Conservation (phyloP, 2,113 vertebrate species). For the Xerus inauris region DNA sequence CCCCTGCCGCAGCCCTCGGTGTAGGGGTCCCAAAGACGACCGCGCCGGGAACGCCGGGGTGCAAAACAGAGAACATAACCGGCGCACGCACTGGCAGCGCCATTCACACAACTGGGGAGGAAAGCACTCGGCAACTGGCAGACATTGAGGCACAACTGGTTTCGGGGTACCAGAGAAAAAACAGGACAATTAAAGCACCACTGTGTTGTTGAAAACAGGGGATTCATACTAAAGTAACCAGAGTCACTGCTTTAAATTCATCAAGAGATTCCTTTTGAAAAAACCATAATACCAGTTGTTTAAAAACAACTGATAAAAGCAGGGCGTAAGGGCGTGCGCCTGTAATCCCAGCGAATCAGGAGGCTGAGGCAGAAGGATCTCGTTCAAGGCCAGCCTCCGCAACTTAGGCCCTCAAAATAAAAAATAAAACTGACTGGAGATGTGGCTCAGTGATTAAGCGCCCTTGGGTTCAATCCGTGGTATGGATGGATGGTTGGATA, state of each 20-base stretch:
- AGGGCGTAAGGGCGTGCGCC: neutral
- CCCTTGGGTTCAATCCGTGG: too few relatives aligned
- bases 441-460: too few relatives aligned
- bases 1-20: fast-evolving
- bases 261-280: neutral
- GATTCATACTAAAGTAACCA: neutral
- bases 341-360: too few relatives aligned
- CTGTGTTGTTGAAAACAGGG: neutral
- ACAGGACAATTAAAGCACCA: neutral
- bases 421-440: too few relatives aligned
- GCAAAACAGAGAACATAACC: neutral
- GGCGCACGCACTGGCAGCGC: fast-evolving
- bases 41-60: neutral
- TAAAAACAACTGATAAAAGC: neutral
- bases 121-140: neutral
- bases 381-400: too few relatives aligned
- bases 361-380: too few relatives aligned
- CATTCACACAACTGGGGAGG: neutral
- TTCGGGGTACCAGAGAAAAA: neutral
- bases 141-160: neutral
- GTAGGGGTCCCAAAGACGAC: neutral
- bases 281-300: neutral
- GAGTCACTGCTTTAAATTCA: neutral
- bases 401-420: too few relatives aligned
- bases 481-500: too few relatives aligned